Evolutionary conservation across 1,140 invertebrate genomes (phyloP), one percentile per base, ranked within the genome.

Genomic region (Acromyrmex charruanus): DNA sequence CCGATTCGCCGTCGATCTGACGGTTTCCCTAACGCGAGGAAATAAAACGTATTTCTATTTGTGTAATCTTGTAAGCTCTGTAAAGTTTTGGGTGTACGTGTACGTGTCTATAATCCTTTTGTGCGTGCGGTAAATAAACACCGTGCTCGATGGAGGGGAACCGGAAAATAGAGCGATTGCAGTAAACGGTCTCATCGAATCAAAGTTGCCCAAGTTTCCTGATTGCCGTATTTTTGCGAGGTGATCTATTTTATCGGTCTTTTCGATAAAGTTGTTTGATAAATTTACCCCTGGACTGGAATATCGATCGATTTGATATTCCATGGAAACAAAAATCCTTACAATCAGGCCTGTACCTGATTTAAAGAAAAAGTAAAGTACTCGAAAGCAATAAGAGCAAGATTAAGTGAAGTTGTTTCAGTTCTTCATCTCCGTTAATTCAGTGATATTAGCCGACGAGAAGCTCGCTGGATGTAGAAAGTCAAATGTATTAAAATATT

Each of bases 41-140:
- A 68, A 81, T 84, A 72, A 82, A 87, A 89, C 61, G 87, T 91
- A 92, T 92, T 92, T 93, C 88, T 92, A 92, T 88, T 90, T 75
- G 86, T 92, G 88, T 92, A 93, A 92, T 87, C 87, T 75, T 91
- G 90, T 91, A 94, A 94, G 88, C 91, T 90, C 65, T 92, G 89
- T 92, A 93, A 93, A 88, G 89, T 92, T 93, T 93, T 93, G 92
- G 63, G 89, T 94, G 90, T 94, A 89, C 87, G 91, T 94, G 88
- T 92, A 94, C 89, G 92, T 94, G 92, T 93, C 92, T 94, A 93
- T 92, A 93, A 89, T 85, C 90, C 84, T 91, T 80, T 89, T 89
- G 39, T 44, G 86, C 77, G 85, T 87, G 87, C 72, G 77, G 55
- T 87, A 87, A 65, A 87, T 80, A 79, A 81, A 69, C n/a, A 21